Evolutionary conservation across 1,140 invertebrate species (phyloP).

Genomic region (Vanessa tameamea): DNA sequence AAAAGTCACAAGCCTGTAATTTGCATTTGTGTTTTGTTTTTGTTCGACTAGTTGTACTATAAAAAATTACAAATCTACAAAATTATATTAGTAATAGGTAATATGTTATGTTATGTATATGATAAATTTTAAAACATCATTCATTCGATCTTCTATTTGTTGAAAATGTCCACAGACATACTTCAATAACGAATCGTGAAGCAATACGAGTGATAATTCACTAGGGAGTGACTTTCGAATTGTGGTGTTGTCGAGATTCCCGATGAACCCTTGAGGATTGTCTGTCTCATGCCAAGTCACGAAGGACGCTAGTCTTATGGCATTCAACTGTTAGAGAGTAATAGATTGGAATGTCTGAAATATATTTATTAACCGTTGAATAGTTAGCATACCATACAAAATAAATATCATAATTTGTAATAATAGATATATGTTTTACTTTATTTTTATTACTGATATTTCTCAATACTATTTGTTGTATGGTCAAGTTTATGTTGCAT

Average conservation of each 20-base stretch:
- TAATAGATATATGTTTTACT: too few species aligned
- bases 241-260: constrained; percentile 23
- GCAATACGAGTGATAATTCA: constrained; percentile 24
- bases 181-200: constrained; percentile 13
- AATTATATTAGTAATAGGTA: too few species aligned
- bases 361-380: not conserved
- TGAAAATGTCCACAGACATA: not conserved
- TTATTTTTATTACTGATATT: too few species aligned
- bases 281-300: constrained; percentile 19
- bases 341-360: not conserved
- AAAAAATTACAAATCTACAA: too few species aligned
- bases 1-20: constrained; percentile 11
- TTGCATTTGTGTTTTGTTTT: constrained; percentile 8
- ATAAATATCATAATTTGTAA: too few species aligned
- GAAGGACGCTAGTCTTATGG: constrained; percentile 3
- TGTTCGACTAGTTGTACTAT: not conserved
- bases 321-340: not conserved
- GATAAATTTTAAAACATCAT: too few species aligned
- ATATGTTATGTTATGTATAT: too few species aligned
- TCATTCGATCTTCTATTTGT: not conserved
- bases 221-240: constrained; percentile 40
- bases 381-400: too few species aligned
- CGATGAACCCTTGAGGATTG: constrained; percentile 23
- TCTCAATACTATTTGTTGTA: too few species aligned
- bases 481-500: not conserved